These are phyloP conservation scores for Callaeas wilsoni DNA, from an alignment of 2,113 vertebrate species.

Conservation along the genomic window DNA sequence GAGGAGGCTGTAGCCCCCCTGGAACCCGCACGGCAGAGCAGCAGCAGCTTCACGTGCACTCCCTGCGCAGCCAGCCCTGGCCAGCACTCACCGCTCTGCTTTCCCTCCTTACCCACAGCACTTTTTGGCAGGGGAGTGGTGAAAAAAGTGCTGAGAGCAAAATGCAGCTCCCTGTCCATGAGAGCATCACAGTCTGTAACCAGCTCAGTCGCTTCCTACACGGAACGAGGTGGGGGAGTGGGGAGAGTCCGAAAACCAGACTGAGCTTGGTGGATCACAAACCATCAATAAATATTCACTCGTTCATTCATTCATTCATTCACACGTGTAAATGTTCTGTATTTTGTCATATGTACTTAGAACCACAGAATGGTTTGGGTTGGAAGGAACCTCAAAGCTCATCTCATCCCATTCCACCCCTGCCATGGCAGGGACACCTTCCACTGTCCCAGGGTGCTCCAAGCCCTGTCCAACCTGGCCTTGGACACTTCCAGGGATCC, in stretches of 20 bases:
- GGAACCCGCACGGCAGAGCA: neutral
- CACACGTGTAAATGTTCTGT: neutral
- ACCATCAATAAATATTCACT: neutral
- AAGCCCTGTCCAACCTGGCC: neutral
- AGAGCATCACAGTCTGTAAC: neutral
- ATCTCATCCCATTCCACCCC: accelerated
- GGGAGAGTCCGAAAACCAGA: neutral
- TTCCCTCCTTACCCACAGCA: accelerated
- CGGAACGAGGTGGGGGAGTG: neutral
- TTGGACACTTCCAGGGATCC: neutral
- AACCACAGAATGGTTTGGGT: neutral
- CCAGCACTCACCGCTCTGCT: neutral
- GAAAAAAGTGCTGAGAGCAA: neutral
- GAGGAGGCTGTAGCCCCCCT: neutral
- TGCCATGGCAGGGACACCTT: neutral
- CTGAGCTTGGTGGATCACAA: neutral
- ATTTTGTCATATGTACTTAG: neutral
- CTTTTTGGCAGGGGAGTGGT: neutral
- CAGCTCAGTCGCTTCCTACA: accelerated
- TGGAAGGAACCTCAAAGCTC: neutral
- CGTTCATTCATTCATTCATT: neutral
- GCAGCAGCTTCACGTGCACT: accelerated
- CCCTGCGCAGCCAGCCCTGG: neutral
- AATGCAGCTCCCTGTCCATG: neutral
- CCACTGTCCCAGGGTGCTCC: neutral